phyloP scores from a whole-genome alignment of 2,888 invertebrate genomes.

The Phrixothrix hirtus region DNA sequence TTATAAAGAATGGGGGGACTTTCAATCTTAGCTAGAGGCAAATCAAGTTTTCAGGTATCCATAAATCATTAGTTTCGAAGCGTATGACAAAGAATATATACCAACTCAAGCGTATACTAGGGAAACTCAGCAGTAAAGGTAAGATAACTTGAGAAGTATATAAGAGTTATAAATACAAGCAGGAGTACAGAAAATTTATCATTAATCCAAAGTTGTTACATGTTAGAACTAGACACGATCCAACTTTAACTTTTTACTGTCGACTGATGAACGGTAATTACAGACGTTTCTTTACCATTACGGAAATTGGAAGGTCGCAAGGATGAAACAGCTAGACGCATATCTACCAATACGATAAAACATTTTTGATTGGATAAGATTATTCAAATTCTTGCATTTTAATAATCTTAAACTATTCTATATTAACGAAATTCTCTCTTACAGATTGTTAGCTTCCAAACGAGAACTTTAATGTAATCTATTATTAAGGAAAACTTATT shows the following conservation, averaged over 20 bases:
- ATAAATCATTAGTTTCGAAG: conserved; percentile 25
- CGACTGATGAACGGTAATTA: conserved; percentile 13
- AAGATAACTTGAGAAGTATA: conserved; percentile 20
- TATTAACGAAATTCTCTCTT: too few relatives aligned
- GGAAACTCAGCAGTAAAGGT: conserved; percentile 24
- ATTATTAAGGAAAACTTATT: too few relatives aligned
- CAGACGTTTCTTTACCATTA: conserved; percentile 11
- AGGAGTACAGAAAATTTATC: conserved; percentile 27
- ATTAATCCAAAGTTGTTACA: conserved; percentile 12
- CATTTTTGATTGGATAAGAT: too few relatives aligned
- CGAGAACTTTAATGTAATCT: too few relatives aligned
- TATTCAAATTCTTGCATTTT: too few relatives aligned
- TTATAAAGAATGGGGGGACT: not conserved
- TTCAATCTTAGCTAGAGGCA: not conserved
- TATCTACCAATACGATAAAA: too few relatives aligned
- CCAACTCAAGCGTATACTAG: conserved; percentile 21
- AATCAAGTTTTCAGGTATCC: conserved; percentile 17
- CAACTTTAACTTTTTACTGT: conserved; percentile 7
- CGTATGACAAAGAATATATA: conserved; percentile 28
- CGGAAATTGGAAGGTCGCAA: conserved; percentile 3
- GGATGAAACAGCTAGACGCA: conserved; percentile 1
- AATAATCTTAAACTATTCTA: too few relatives aligned
- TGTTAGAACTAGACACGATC: too few relatives aligned
- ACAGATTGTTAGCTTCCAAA: too few relatives aligned
- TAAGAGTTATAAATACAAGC: conserved; percentile 20